A percentile compares a stretch with the other conserved stretches of the same genome.
These are phyloP conservation scores for Forbesichthys papilliferus DNA, from an alignment of 2,113 vertebrate species.

Conservation along the genomic window DNA sequence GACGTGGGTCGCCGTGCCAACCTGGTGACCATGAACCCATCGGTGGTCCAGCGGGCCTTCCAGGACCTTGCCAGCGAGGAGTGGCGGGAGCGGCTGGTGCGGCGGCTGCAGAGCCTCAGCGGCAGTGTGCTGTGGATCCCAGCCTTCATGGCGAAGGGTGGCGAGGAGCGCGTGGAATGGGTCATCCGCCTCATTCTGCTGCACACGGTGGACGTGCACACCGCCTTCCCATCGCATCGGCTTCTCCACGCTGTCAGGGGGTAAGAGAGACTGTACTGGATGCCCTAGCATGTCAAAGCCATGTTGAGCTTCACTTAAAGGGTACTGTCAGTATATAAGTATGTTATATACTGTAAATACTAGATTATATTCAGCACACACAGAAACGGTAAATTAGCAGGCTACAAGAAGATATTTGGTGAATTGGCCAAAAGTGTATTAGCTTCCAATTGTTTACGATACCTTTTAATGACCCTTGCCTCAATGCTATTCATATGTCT, in stretches of 20 bases:
- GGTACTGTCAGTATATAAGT: too few relatives aligned
- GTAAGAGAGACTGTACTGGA: conserved; percentile 72
- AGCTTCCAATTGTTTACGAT: too few relatives aligned
- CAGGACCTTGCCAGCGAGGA: conserved; percentile 89
- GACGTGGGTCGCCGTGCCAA: conserved; percentile 88
- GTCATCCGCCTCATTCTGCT: conserved; percentile 89
- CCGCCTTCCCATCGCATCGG: conserved; percentile 93
- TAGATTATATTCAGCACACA: too few relatives aligned
- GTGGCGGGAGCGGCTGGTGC: conserved; percentile 87
- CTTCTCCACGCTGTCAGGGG: conserved; percentile 94
- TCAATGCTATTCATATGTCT: too few relatives aligned
- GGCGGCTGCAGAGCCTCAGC: conserved; percentile 83
- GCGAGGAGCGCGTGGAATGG: conserved; percentile 93
- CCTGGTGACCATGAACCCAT: conserved; percentile 97
- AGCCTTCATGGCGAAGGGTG: conserved; percentile 94
- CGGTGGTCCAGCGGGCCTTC: conserved; percentile 92
- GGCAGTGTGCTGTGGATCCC: conserved; percentile 97
- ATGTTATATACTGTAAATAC: too few relatives aligned
- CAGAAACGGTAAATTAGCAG: too few relatives aligned
- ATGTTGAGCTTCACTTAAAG: too few relatives aligned
- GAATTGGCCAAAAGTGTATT: too few relatives aligned
- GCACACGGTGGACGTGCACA: conserved; percentile 86
- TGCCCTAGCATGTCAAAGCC: background rate
- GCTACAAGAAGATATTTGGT: too few relatives aligned
- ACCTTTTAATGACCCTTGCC: too few relatives aligned